phyloP scores from a whole-genome alignment of 2,797 vertebrate genomes.

The Sebastes goodei region DNA sequence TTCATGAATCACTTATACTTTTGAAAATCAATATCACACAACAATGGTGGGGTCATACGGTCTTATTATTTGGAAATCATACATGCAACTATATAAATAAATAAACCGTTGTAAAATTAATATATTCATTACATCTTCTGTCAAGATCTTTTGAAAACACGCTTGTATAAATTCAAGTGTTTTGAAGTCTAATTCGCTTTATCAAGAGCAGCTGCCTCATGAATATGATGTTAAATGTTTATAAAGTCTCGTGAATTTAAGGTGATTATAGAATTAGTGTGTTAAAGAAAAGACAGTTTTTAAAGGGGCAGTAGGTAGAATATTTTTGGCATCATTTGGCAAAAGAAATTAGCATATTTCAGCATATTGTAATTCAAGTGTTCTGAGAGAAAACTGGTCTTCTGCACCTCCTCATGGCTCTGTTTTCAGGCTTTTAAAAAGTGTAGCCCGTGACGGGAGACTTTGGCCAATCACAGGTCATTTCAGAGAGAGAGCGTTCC shows the following conservation, averaged over 20 bases:
- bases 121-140: constrained; percentile 37
- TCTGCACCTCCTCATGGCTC: too few relatives aligned
- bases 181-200: background rate
- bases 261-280: background rate
- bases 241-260: background rate
- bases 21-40: constrained; percentile 57
- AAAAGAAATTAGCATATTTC: too few relatives aligned
- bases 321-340: too few relatives aligned
- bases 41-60: constrained; percentile 41
- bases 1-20: constrained; percentile 60
- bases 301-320: too few relatives aligned
- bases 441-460: too few relatives aligned
- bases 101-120: constrained; percentile 18
- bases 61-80: constrained; percentile 41
- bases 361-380: too few relatives aligned
- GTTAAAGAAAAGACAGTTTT: background rate
- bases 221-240: background rate
- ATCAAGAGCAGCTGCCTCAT: background rate
- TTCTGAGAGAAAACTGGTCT: too few relatives aligned
- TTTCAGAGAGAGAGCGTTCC: too few relatives aligned
- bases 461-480: too few relatives aligned
- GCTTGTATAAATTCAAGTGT: background rate
- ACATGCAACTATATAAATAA: constrained; percentile 26
- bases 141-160: constrained; percentile 9
- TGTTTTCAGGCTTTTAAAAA: too few relatives aligned